Base-by-base conservation (phyloP, 2,888 invertebrate species). In the Ectemnius continuus region DNA sequence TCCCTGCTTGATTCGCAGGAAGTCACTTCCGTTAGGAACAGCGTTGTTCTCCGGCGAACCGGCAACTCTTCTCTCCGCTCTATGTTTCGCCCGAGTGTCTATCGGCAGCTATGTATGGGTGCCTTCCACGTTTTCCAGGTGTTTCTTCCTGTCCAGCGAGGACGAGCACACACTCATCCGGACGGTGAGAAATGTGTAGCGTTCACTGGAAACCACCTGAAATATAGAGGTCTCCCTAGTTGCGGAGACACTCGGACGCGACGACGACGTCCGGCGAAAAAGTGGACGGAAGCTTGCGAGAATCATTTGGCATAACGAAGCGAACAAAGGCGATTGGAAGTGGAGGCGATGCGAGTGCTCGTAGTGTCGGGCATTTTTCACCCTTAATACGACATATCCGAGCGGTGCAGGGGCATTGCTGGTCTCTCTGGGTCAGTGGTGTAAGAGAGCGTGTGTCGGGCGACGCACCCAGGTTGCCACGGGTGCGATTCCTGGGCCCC, bases 11-110 rank as follows among this genome's bases (percentile, higher is more conserved):
- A 82, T 78, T 76, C 71, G 82, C 82, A 82, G 82, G 82, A 82
- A 82, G 82, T 67, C 68, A 68, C 82, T 80, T 82, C 82, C 82
- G 78, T 66, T 67, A 74, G 36, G 4, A 52, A 16, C 67, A 62
- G 68, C 70, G 78, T 75, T 67, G 60, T 69, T 70, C 58, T 59
- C 20, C 72, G 69, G 16, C 75, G 82, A 71, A 76, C 67, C 80
- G 75, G 75, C 75, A 67, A 73, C 66, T 61, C 23, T 23, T 23
- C 23, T 23, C 23, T 23, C 23, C 23, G 3, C 2, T 23, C 73
- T 69, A 69, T 64, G 70, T 75, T 73, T 78, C 78, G 78, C 79
- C 79, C 75, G 80, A 72, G 60, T 61, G 8, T 61, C 61, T 66
- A 36, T 36, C 36, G 4, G 26, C 60, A 68, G 77, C 0, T 36